These are phyloP conservation scores for Serrognathus titanus DNA, from an alignment of 2,888 invertebrate genomes.

Conservation along the genomic window DNA sequence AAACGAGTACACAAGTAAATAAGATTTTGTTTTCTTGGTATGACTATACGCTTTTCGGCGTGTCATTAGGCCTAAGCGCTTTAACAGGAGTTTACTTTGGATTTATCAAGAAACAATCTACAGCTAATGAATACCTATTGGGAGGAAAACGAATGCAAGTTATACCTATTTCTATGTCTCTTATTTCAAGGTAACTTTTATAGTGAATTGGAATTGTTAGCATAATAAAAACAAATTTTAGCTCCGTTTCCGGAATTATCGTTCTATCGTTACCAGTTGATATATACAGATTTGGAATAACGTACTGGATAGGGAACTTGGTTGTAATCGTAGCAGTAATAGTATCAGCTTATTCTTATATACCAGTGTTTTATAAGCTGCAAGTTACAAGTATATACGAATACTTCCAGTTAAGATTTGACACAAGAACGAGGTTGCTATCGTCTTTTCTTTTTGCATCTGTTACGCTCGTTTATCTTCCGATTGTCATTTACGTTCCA, in stretches of 20 bases:
- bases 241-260: conserved; percentile 71
- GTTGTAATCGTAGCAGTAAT: conserved; percentile 43
- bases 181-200: conserved; percentile 63
- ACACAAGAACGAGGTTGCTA: conserved; percentile 56
- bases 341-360: conserved; percentile 33
- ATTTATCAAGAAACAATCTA: conserved; percentile 55
- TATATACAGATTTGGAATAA: conserved; percentile 68
- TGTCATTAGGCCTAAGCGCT: conserved; percentile 53
- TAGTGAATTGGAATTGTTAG: neutral
- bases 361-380: conserved; percentile 56
- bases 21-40: conserved; percentile 47
- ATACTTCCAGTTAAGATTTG: conserved; percentile 64
- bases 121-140: conserved; percentile 66
- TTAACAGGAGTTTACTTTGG: conserved; percentile 59
- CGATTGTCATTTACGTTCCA: conserved; percentile 69
- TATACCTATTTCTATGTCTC: conserved; percentile 67
- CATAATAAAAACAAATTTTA: conserved; percentile 39
- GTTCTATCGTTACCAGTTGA: conserved; percentile 72
- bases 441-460: conserved; percentile 61
- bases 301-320: conserved; percentile 53
- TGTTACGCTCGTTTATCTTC: conserved; percentile 57
- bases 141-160: conserved; percentile 69
- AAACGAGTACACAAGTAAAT: no score
- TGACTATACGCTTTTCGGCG: conserved; percentile 55
- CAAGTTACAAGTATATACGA: conserved; percentile 69